Base-by-base conservation (phyloP, 2,888 invertebrate species). In the Listrodromus nycthemerus region DNA sequence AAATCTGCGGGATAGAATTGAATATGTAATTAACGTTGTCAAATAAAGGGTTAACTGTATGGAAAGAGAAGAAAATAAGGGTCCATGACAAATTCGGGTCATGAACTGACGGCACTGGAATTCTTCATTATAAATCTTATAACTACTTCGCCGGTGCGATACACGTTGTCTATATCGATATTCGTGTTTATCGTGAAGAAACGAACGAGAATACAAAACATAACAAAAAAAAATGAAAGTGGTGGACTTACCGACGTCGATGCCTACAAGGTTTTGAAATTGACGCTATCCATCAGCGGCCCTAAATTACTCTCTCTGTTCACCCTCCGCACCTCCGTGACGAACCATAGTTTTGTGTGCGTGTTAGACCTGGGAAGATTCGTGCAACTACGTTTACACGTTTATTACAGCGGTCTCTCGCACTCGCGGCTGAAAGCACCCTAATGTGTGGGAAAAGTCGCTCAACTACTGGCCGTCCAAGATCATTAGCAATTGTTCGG, bases 251-350 rank as follows among this genome's bases (percentile, higher is more conserved):
- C 91, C 91, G 76, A 89, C 80, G 80, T 89, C 5, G 82, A 86
- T 89, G 87, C 86, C 88, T 90, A 90, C 89, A 91, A 91, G 90
- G 88, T 90, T 91, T 91, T 89, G 87, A 91, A 91, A 90, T 88
- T 89, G 88, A 88, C 88, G 87, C 81, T 88, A 89, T 90, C 86
- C 91, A 84, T 87, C 88, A 90, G 80, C 85, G 85, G 87, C 87
- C 86, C 87, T 90, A 89, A 82, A 86, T 85, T 86, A 87, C 76
- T 87, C 79, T 86, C 85, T 82, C 75, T 86, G 88, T 86, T 86
- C 87, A 82, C 85, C 88, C 78, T 85, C 86, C 86, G 41, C 73
- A 82, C 86, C 81, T 88, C 88, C 88, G 82, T 82, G 85, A 86
- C 86, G 86, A 52, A 86, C 75, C 80, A 78, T 84, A 55, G 81